A percentile compares a stretch with the other conserved stretches of the same genome.
Conservation (phyloP, 1,140 invertebrate species). For the Ostrea edulis region DNA sequence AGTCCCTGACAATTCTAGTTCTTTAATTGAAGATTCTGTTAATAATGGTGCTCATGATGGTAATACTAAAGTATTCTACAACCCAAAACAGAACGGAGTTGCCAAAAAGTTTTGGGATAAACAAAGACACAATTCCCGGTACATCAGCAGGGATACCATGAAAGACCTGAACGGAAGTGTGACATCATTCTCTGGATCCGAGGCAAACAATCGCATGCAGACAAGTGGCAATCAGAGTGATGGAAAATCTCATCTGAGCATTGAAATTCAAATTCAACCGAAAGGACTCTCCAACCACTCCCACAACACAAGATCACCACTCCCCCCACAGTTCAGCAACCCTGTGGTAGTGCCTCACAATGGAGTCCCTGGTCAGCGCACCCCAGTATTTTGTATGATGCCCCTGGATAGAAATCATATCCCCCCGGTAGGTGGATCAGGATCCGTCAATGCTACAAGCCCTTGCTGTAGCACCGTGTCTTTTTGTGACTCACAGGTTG, state of each 20-base stretch:
- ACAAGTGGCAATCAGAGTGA: constrained; percentile 53
- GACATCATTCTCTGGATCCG: constrained; percentile 70
- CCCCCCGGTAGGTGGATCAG: constrained; percentile 57
- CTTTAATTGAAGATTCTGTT: constrained; percentile 71
- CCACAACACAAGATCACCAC: constrained; percentile 49
- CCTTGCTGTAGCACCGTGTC: constrained; percentile 63
- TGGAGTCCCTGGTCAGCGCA: constrained; percentile 46
- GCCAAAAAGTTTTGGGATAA: constrained; percentile 95
- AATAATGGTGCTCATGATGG: constrained; percentile 81
- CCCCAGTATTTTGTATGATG: constrained; percentile 53
- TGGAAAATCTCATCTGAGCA: constrained; percentile 65
- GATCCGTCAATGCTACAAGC: constrained; percentile 55
- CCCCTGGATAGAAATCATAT: constrained; percentile 59
- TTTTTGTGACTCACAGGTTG: constrained; percentile 58
- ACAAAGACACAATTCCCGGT: constrained; percentile 85
- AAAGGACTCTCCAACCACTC: constrained; percentile 26
- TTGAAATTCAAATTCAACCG: constrained; percentile 72
- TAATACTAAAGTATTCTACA: constrained; percentile 85
- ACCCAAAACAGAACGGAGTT: constrained; percentile 94
- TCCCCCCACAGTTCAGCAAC: constrained; percentile 42
- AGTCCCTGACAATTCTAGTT: constrained; percentile 73
- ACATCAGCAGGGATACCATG: constrained; percentile 74
- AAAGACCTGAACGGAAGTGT: constrained; percentile 72
- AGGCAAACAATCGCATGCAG: constrained; percentile 48
- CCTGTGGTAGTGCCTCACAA: constrained; percentile 41